Evolutionary conservation across 2,797 vertebrate genomes (phyloP).

Genomic region (Sebastes goodei): DNA sequence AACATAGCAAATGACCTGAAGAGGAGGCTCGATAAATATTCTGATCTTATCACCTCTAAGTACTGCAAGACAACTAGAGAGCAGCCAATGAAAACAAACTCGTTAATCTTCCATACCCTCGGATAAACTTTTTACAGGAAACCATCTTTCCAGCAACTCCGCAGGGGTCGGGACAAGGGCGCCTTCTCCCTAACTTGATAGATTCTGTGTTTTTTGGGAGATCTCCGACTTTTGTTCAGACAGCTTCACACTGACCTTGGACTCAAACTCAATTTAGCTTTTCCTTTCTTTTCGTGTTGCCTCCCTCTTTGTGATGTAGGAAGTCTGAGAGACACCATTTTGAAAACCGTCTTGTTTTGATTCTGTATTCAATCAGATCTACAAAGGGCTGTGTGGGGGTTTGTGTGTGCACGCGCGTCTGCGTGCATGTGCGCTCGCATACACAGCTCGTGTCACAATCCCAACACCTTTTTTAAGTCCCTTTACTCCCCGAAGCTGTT

Average conservation of each 20-base stretch:
- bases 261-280: slow-evolving; percentile 81
- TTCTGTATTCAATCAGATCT: slow-evolving; percentile 74
- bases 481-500: slow-evolving; percentile 67
- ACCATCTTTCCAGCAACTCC: slow-evolving; percentile 89
- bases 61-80: slow-evolving; percentile 82
- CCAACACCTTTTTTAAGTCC: slow-evolving; percentile 48
- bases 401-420: slow-evolving; percentile 25
- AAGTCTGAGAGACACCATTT: slow-evolving; percentile 64
- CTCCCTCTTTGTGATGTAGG: slow-evolving; percentile 66
- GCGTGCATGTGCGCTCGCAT: slow-evolving; percentile 23
- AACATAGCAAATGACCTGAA: slow-evolving; percentile 97
- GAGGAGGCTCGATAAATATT: slow-evolving; percentile 93
- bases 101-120: slow-evolving; percentile 89
- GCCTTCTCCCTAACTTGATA: slow-evolving; percentile 81
- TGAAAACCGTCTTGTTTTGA: slow-evolving; percentile 65
- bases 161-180: slow-evolving; percentile 90
- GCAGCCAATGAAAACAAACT: slow-evolving; percentile 91
- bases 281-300: slow-evolving; percentile 58
- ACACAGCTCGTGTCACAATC: slow-evolving; percentile 56
- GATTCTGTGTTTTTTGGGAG: slow-evolving; percentile 75
- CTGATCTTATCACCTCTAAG: slow-evolving; percentile 88
- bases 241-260: slow-evolving; percentile 82
- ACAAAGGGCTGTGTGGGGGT: slow-evolving; percentile 53
- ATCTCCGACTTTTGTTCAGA: slow-evolving; percentile 77
- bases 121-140: slow-evolving; percentile 91